Base-by-base conservation (phyloP, 1,140 invertebrate genomes). In the Sarcophaga bullata region DNA sequence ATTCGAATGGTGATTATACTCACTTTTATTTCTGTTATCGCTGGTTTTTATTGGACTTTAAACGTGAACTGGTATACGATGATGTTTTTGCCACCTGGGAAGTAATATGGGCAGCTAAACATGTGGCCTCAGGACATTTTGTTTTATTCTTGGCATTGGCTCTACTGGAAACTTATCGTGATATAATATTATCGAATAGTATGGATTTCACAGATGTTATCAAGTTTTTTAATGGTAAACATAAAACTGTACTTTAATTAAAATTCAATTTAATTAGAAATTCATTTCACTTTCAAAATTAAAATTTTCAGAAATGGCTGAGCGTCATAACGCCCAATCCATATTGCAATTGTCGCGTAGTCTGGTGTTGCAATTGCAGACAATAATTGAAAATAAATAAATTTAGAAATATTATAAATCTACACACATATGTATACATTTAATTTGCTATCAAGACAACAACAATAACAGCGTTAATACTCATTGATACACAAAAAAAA, bases 181-280 rank as follows among this genome's bases (percentile, higher is more conserved):
- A 98, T 87, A 96, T 98, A 83, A 97, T 98, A 80, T 91, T 98
- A 52, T 95, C 96, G 80, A 98, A 98, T 91, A 94, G 95, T 85
- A 98, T 99, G 97, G 97, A 98, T 90, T 98, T 98, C 90, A 98
- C 97, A 2, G 97, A 99, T 90, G 97, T 98, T 85, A 99, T 99
- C 87, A 98, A 98, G 90, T 98, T 98, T 90, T 98, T 98, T 88
- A 98, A 98, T 91, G 97, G 97, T 97, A 91, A 92, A 91, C 90
- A n/a, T 19, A 58, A 62, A 25, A 19, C 0, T 68, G 15, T 15
- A n/a, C 4, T 58, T 62, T 62, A 62, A 25, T 68, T 68, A 7
- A 13, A 54, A 78, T 11, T 9, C 1, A 25, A 25, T 54, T 49
- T 80, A 9, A 48, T 47, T 8, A 68, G n/a, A 19, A 48, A 48